phyloP scores from a whole-genome alignment of 2,113 vertebrate genomes.

The Erinaceus europaeus region DNA sequence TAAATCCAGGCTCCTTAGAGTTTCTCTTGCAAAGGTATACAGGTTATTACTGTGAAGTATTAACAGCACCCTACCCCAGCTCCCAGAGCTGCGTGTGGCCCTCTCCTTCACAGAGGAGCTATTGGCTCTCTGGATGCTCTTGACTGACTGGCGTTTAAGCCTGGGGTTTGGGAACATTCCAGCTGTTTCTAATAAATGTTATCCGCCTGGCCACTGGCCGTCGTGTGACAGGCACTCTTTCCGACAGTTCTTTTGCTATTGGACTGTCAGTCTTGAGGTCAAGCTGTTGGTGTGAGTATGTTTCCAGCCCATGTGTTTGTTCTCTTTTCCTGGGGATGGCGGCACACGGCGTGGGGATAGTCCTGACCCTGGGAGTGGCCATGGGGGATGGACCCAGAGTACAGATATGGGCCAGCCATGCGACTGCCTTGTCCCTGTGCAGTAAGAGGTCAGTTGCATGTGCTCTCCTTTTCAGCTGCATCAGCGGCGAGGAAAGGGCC shows the following conservation, averaged over 20 bases:
- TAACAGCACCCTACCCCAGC: too few species aligned
- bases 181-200: rapidly evolving
- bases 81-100: background rate
- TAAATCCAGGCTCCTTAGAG: background rate
- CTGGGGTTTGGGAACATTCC: background rate
- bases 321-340: background rate
- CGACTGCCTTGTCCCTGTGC: background rate
- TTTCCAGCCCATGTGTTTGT: rapidly evolving
- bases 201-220: rapidly evolving
- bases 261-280: background rate
- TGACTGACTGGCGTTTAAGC: background rate
- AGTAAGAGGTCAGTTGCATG: too few species aligned
- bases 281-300: rapidly evolving
- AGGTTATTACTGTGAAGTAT: too few species aligned
- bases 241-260: background rate
- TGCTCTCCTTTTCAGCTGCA: too few species aligned
- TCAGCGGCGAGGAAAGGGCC: background rate
- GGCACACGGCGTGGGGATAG: rapidly evolving
- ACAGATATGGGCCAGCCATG: background rate
- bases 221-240: background rate
- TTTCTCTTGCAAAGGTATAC: rapidly evolving
- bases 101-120: background rate
- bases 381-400: rapidly evolving
- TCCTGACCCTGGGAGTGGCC: background rate
- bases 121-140: background rate